phyloP scores from a whole-genome alignment of 2,113 vertebrate species.

The Tapirus terrestris region DNA sequence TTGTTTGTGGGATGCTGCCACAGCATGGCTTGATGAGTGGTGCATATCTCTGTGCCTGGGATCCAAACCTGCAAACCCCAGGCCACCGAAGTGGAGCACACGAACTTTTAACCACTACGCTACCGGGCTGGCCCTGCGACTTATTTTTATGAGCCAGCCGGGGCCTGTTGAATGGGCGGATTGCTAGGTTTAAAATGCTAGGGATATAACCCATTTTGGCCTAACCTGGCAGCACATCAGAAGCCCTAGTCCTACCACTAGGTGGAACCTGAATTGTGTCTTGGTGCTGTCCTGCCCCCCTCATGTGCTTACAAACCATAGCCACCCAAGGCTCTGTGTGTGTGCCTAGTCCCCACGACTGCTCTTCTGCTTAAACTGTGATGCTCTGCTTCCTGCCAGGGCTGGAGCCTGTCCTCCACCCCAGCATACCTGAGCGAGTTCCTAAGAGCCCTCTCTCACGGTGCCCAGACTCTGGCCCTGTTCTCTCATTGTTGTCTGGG shows the following conservation, averaged over 20 bases:
- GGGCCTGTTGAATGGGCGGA: background rate
- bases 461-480: background rate
- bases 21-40: too few relatives aligned
- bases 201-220: background rate
- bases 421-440: background rate
- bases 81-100: too few relatives aligned
- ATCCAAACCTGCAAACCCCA: too few relatives aligned
- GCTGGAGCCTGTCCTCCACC: background rate
- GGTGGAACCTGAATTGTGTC: background rate
- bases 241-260: background rate
- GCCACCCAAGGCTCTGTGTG: background rate
- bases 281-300: background rate
- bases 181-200: background rate
- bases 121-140: too few relatives aligned
- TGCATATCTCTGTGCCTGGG: too few relatives aligned
- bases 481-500: background rate
- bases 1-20: too few relatives aligned
- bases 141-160: background rate
- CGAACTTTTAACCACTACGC: too few relatives aligned
- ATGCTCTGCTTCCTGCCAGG: background rate
- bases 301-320: background rate
- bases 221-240: background rate
- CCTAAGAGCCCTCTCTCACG: background rate
- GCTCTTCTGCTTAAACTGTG: background rate
- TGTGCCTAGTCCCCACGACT: background rate